These are phyloP conservation scores for Cerastis leucographa DNA, from an alignment of 2,888 invertebrate species.

Conservation along the genomic window DNA sequence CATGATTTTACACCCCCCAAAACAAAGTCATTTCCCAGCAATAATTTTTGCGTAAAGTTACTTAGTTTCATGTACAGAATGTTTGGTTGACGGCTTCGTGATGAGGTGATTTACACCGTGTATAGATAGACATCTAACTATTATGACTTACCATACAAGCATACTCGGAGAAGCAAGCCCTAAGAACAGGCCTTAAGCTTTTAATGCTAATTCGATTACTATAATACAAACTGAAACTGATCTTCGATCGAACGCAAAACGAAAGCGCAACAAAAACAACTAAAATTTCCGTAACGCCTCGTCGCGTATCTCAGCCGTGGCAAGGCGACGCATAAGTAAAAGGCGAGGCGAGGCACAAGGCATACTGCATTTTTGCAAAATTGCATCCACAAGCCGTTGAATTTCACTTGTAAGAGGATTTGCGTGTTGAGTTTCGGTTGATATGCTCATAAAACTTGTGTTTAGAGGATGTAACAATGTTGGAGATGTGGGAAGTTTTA, in stretches of 20 bases:
- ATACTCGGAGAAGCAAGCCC: background rate
- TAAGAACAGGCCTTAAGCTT: background rate
- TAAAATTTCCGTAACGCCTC: slow-evolving; percentile 43
- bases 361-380: slow-evolving; percentile 56
- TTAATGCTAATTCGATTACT: background rate
- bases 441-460: slow-evolving; percentile 44
- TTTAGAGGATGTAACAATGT: slow-evolving; percentile 25
- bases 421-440: slow-evolving; percentile 38
- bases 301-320: slow-evolving; percentile 22
- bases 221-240: too few species aligned
- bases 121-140: background rate
- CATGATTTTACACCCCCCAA: too few species aligned
- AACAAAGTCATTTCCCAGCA: too few species aligned
- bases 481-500: background rate
- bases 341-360: slow-evolving; percentile 21
- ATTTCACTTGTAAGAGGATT: slow-evolving; percentile 56
- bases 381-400: slow-evolving; percentile 58
- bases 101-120: too few species aligned
- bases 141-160: background rate
- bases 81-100: too few species aligned
- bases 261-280: slow-evolving; percentile 15
- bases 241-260: too few species aligned
- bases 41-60: too few species aligned
- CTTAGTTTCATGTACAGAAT: too few species aligned
- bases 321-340: slow-evolving; percentile 26